phyloP scores from a whole-genome alignment of 2,888 invertebrate genomes.

The Emmelina monodactyla region DNA sequence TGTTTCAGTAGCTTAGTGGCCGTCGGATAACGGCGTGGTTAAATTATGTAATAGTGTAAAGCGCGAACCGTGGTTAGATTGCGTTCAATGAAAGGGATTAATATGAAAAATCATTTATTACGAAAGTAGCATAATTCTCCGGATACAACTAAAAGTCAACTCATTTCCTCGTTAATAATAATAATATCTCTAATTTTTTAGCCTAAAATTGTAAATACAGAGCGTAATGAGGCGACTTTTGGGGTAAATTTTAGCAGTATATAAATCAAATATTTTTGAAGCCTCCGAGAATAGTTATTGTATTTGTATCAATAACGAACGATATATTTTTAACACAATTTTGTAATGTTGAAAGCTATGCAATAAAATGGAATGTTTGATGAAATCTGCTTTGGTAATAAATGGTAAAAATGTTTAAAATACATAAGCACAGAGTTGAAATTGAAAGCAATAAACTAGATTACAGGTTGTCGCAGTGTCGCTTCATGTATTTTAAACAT shows the following conservation, averaged over 20 bases:
- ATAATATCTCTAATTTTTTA: too few relatives aligned
- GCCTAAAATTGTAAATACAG: too few relatives aligned
- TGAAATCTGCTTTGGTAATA: background rate
- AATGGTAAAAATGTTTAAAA: conserved; percentile 32
- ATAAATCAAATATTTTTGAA: too few relatives aligned
- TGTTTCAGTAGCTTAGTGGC: background rate
- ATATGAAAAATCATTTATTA: background rate
- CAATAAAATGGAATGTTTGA: background rate
- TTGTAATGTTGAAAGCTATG: too few relatives aligned
- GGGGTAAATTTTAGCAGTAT: too few relatives aligned
- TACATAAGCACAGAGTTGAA: conserved; percentile 31
- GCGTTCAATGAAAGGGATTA: background rate
- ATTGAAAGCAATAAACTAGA: background rate
- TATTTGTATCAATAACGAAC: too few relatives aligned
- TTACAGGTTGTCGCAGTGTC: conserved; percentile 16
- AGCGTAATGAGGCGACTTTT: too few relatives aligned
- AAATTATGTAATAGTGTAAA: conserved; percentile 1
- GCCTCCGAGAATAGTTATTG: too few relatives aligned
- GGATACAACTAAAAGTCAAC: too few relatives aligned
- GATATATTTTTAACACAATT: too few relatives aligned
- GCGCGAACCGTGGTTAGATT: background rate
- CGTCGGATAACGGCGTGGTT: background rate
- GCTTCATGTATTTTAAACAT: conserved; percentile 51
- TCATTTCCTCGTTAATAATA: too few relatives aligned
- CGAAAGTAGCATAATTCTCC: background rate